Evolutionary conservation across 2,888 invertebrate species (phyloP).

Genomic region (Panopea generosa): DNA sequence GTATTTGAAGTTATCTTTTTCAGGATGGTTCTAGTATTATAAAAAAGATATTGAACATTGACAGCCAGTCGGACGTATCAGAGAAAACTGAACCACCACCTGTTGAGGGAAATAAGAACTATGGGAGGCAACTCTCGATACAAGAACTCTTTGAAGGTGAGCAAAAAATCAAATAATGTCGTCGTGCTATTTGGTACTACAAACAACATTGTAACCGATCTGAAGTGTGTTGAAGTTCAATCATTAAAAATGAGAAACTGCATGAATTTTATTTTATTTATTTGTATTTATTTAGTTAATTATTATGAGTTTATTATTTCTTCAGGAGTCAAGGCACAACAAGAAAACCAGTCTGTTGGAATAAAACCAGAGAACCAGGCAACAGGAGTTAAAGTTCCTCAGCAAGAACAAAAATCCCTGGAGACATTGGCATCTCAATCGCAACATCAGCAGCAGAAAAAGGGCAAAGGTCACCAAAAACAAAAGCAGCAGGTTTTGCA

Average conservation of each 20-base stretch:
- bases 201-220: too few relatives aligned
- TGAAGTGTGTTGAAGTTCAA: too few relatives aligned
- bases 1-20: not conserved
- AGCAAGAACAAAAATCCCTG: constrained; percentile 3
- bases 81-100: constrained; percentile 32
- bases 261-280: too few relatives aligned
- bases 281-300: too few relatives aligned
- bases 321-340: not conserved
- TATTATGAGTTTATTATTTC: too few relatives aligned
- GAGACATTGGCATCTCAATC: constrained; percentile 10
- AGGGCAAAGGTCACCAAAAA: constrained; percentile 41
- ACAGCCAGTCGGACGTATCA: constrained; percentile 22
- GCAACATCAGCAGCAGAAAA: constrained; percentile 20
- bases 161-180: too few relatives aligned
- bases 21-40: constrained; percentile 75
- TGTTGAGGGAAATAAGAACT: constrained; percentile 38
- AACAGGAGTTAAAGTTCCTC: not conserved
- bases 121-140: constrained; percentile 79
- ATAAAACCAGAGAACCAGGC: not conserved
- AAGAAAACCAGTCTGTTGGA: not conserved
- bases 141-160: constrained; percentile 82
- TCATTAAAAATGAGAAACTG: too few relatives aligned
- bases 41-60: constrained; percentile 79
- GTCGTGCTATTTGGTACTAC: too few relatives aligned
- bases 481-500: constrained; percentile 8